Evolutionary conservation across 1,140 invertebrate genomes (phyloP).

Genomic region (Liolophura sinensis): DNA sequence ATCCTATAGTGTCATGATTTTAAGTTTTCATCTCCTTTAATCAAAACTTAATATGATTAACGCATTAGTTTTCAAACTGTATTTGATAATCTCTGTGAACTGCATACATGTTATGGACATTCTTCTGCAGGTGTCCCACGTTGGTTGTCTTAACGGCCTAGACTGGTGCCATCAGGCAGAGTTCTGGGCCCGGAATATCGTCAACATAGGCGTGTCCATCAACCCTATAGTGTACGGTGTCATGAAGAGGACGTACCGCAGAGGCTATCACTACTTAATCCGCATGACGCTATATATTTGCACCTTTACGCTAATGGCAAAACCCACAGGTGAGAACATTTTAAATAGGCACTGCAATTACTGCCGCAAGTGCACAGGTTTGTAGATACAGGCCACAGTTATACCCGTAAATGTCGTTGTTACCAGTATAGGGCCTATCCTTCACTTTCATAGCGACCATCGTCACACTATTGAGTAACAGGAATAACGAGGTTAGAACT

Average conservation of each 20-base stretch:
- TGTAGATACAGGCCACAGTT: too few species aligned
- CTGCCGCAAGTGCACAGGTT: not conserved
- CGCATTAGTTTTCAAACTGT: too few species aligned
- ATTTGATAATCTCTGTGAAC: too few species aligned
- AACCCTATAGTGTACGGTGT: slow-evolving; percentile 19
- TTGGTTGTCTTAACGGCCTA: slow-evolving; percentile 8
- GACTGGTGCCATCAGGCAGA: slow-evolving; percentile 9
- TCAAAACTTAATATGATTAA: too few species aligned
- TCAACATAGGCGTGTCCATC: slow-evolving; percentile 13
- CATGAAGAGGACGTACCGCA: slow-evolving; percentile 20
- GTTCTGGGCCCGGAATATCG: slow-evolving; percentile 17
- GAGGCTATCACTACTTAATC: slow-evolving; percentile 15
- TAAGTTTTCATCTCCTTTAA: too few species aligned
- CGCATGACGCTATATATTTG: slow-evolving; percentile 11
- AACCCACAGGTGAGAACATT: slow-evolving; percentile 7
- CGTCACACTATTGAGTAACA: too few species aligned
- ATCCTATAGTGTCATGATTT: too few species aligned
- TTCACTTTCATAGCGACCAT: too few species aligned
- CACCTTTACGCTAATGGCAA: slow-evolving; percentile 9
- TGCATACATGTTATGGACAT: not conserved
- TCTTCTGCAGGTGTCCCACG: slow-evolving; percentile 10
- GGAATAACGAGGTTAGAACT: too few species aligned
- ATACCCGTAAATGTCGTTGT: too few species aligned
- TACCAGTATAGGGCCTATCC: too few species aligned
- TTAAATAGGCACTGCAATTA: not conserved